These are phyloP conservation scores for Phylloscopus trochilus DNA, from an alignment of 2,113 vertebrate species.

Conservation along the genomic window DNA sequence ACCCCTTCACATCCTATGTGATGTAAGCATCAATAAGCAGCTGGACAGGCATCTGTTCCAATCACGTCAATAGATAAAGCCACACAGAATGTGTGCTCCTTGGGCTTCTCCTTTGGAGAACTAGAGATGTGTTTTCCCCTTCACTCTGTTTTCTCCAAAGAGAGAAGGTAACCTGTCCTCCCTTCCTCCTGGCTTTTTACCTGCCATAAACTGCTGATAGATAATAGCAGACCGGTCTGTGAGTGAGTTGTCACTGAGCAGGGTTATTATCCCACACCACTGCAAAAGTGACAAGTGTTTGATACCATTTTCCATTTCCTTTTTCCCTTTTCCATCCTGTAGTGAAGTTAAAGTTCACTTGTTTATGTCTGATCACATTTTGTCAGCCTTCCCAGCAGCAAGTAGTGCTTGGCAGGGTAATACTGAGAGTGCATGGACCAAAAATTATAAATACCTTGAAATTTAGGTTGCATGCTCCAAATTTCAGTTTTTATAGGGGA, in stretches of 20 bases:
- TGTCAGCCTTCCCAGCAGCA: conserved; percentile 60
- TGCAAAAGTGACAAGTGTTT: neutral
- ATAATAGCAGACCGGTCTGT: neutral
- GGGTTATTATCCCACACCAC: neutral
- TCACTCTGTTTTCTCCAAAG: neutral
- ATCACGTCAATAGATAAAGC: neutral
- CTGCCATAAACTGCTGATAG: neutral
- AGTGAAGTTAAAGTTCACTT: neutral
- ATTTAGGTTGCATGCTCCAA: conserved; percentile 25
- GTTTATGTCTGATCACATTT: conserved; percentile 40
- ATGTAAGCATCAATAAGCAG: neutral
- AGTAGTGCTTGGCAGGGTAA: conserved; percentile 47
- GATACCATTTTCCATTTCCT: neutral
- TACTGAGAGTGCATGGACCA: conserved; percentile 1
- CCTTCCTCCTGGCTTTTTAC: neutral
- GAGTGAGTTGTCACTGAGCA: neutral
- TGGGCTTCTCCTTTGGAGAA: neutral
- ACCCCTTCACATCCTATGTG: neutral
- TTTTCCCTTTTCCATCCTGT: neutral
- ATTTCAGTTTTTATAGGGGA: conserved; percentile 30
- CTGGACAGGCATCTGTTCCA: neutral
- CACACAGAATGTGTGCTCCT: neutral
- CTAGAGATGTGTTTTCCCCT: neutral
- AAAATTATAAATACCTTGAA: conserved; percentile 50
- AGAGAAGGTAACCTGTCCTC: neutral